These are phyloP conservation scores for Luscinia megarhynchos DNA, from an alignment of 2,797 vertebrate species.

Conservation along the genomic window DNA sequence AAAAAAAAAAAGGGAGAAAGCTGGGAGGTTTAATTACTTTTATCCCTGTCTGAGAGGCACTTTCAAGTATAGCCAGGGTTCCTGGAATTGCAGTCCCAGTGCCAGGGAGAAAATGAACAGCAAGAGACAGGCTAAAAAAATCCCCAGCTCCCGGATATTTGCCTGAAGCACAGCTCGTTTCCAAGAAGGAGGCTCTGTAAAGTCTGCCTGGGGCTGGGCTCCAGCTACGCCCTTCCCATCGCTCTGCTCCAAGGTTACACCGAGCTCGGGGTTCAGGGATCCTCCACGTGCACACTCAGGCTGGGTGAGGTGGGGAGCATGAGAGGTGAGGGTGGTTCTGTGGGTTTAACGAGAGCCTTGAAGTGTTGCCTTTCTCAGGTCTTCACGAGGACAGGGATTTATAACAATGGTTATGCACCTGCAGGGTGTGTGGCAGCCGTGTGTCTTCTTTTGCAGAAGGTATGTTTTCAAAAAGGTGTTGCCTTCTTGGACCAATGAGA, in stretches of 20 bases:
- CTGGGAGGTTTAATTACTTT: conserved; percentile 50
- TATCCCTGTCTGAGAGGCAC: neutral
- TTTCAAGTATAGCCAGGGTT: conserved; percentile 9
- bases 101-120: conserved; percentile 50
- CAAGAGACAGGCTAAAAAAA: conserved; percentile 11
- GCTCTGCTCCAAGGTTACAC: neutral
- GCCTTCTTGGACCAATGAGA: too few relatives aligned
- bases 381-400: too few relatives aligned
- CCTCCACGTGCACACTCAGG: rapidly evolving
- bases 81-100: conserved; percentile 27
- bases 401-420: too few relatives aligned
- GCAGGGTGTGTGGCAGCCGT: too few relatives aligned
- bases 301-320: neutral
- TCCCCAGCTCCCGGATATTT: neutral
- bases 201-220: neutral
- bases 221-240: neutral
- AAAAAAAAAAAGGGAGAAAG: neutral
- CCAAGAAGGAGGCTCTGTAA: neutral
- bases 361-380: too few relatives aligned
- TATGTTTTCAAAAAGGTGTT: too few relatives aligned
- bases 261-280: rapidly evolving
- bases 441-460: too few relatives aligned
- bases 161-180: neutral
- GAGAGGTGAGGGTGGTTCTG: neutral
- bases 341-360: neutral